Evolutionary conservation across 2,888 invertebrate species (phyloP).

Genomic region (Aethes cnicana): DNA sequence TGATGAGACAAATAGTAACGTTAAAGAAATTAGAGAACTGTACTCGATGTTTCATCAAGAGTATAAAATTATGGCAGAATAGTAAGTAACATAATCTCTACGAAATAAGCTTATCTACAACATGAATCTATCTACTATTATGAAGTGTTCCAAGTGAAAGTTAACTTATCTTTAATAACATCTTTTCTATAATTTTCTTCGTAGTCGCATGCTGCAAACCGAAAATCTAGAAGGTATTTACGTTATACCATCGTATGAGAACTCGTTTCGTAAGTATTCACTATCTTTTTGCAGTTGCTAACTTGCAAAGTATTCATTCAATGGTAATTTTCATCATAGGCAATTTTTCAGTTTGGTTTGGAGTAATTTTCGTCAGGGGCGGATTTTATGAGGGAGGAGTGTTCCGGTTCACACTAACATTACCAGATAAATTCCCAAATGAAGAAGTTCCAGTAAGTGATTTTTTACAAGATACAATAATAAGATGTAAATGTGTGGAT

Average conservation of each 20-base stretch:
- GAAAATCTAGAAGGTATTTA: slow-evolving; percentile 94
- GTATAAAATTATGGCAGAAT: slow-evolving; percentile 95
- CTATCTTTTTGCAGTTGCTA: background rate
- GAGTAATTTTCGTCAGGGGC: slow-evolving; percentile 93
- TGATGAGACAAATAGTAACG: slow-evolving; percentile 55
- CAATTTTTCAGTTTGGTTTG: slow-evolving; percentile 90
- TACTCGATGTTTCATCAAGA: slow-evolving; percentile 92
- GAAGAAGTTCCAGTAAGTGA: slow-evolving; percentile 90
- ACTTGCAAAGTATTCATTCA: background rate
- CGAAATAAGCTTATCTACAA: too few relatives aligned
- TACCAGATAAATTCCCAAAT: slow-evolving; percentile 95
- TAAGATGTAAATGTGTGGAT: too few relatives aligned
- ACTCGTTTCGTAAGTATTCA: slow-evolving; percentile 87
- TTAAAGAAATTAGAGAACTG: slow-evolving; percentile 85
- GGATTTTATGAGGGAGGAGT: slow-evolving; percentile 95
- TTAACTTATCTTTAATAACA: background rate
- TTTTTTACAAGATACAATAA: too few relatives aligned
- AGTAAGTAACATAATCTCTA: slow-evolving; percentile 84
- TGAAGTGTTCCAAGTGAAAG: background rate
- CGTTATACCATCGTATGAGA: slow-evolving; percentile 94
- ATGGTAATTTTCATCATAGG: background rate
- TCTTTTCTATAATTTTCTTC: slow-evolving; percentile 66
- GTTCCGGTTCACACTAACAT: slow-evolving; percentile 92
- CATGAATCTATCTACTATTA: too few relatives aligned
- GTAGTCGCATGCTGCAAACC: slow-evolving; percentile 91